phyloP scores from a whole-genome alignment of 2,888 invertebrate genomes.

The Hetaerina titia region DNA sequence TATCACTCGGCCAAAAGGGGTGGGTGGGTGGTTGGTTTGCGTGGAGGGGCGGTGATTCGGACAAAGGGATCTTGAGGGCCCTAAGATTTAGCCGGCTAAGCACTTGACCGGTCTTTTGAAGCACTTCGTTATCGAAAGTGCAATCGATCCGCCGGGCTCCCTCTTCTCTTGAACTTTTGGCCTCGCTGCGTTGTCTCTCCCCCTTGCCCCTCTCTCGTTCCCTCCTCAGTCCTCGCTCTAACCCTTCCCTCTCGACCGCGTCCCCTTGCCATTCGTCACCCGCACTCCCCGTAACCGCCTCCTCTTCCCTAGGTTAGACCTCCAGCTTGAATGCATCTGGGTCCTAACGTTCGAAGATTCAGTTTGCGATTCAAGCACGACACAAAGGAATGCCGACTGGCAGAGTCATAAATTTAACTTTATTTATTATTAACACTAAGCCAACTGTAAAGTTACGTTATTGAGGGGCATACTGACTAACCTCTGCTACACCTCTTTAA shows the following conservation, averaged over 20 bases:
- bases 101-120: neutral
- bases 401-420: no score
- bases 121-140: slow-evolving; percentile 1
- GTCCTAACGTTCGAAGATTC: no score
- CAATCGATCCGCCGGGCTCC: neutral
- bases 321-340: neutral
- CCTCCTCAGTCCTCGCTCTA: neutral
- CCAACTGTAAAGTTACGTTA: no score
- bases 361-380: no score
- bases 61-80: neutral
- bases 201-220: neutral
- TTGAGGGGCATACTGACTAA: no score
- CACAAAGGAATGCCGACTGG: no score
- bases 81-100: neutral
- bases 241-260: neutral
- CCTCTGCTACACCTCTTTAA: no score
- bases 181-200: neutral
- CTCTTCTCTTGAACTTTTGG: slow-evolving; percentile 5
- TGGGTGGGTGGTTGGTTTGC: neutral
- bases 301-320: neutral
- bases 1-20: neutral
- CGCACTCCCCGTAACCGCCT: neutral
- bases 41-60: neutral
- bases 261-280: neutral
- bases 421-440: no score